A percentile compares a stretch with the other conserved stretches of the same genome.
These are phyloP conservation scores for Ephialtes manifestator DNA, from an alignment of 2,888 invertebrate genomes.

Conservation along the genomic window DNA sequence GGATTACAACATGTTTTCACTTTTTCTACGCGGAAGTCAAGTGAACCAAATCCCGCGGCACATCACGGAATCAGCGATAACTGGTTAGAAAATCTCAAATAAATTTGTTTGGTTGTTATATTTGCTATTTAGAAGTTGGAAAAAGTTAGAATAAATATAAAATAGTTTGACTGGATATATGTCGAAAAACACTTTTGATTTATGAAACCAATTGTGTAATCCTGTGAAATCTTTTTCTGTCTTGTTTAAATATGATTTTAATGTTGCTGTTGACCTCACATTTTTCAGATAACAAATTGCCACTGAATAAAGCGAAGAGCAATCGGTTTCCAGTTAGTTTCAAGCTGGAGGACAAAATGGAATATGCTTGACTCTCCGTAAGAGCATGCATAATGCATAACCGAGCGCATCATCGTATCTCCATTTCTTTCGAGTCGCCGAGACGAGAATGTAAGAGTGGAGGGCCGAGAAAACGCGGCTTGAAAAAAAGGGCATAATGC, in stretches of 20 bases:
- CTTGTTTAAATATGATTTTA: neutral
- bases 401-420: constrained; percentile 85
- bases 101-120: too few species aligned
- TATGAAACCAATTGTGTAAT: too few species aligned
- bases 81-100: too few species aligned
- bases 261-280: neutral
- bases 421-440: constrained; percentile 80
- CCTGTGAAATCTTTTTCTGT: neutral
- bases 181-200: too few species aligned
- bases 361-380: constrained; percentile 33
- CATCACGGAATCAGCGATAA: too few species aligned
- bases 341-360: constrained; percentile 47
- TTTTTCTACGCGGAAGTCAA: too few species aligned
- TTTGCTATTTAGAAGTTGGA: too few species aligned
- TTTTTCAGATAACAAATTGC: constrained; percentile 48
- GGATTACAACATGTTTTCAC: too few species aligned
- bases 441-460: constrained; percentile 74
- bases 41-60: too few species aligned
- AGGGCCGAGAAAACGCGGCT: constrained; percentile 69
- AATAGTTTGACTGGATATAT: too few species aligned
- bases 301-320: constrained; percentile 21
- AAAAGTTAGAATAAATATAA: too few species aligned
- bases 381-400: constrained; percentile 82
- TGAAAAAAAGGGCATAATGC: constrained; percentile 59
- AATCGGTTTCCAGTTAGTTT: constrained; percentile 38